A percentile compares a stretch with the other conserved stretches of the same genome.
Evolutionary conservation across 2,113 vertebrate species (phyloP).

Genomic region (Ranitomeya imitator): DNA sequence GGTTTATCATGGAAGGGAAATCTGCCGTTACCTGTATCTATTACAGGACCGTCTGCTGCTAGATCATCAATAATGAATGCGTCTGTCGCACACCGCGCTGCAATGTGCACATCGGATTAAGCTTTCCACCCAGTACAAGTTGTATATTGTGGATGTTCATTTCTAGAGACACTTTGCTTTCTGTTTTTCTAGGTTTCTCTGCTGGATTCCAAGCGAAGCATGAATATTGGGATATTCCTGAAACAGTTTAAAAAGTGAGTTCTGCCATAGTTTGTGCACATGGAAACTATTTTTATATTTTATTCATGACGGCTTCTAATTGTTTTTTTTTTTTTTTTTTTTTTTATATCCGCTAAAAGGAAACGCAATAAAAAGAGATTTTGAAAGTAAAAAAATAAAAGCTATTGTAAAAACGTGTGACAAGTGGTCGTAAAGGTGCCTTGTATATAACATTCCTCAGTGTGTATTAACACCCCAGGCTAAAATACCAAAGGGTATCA

Average conservation of each 20-base stretch:
- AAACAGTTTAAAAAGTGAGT: constrained; percentile 98
- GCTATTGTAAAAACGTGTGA: too few relatives aligned
- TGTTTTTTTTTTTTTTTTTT: too few relatives aligned
- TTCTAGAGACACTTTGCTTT: constrained; percentile 25
- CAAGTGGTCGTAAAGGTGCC: too few relatives aligned
- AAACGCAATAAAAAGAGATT: neutral
- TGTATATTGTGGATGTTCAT: neutral
- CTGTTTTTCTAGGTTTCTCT: constrained; percentile 80
- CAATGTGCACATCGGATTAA: neutral
- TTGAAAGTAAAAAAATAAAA: too few relatives aligned
- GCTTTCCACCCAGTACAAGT: neutral
- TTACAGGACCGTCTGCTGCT: neutral
- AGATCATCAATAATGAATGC: neutral
- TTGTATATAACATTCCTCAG: too few relatives aligned
- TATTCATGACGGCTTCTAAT: neutral
- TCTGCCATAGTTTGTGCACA: neutral
- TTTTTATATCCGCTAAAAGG: neutral
- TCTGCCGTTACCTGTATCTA: neutral
- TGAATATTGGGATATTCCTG: constrained; percentile 97
- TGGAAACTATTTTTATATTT: neutral
- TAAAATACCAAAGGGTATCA: too few relatives aligned
- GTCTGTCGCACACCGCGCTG: neutral
- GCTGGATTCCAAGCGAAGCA: constrained; percentile 93
- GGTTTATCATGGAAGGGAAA: neutral
- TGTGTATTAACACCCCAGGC: too few relatives aligned